Base-by-base conservation (phyloP, 2,888 invertebrate species). In the Trimorus sp. region DNA sequence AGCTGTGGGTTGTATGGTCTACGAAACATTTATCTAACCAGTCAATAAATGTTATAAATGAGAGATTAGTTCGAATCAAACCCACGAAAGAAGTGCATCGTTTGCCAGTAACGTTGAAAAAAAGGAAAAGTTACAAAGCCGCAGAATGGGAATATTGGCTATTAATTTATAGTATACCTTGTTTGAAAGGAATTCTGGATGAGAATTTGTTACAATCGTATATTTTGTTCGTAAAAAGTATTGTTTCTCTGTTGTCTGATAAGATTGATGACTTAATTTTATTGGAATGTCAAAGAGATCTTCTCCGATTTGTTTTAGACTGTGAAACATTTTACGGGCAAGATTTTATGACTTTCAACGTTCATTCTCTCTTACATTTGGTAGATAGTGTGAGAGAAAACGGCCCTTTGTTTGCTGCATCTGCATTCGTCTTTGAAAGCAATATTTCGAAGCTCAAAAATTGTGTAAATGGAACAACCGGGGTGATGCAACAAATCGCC, bases 401-500 rank as follows among this genome's bases (percentile, higher is more conserved):
- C 59, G 84, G 83, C 8, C 85, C 83, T 48, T 37, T 84, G 14
- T 85, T 70, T 79, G 68, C 78, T 9, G 74, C 78, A 14, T 85
- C 84, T 7, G 75, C 82, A 12, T 83, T 70, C 51, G 66, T 71
- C 11, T 85, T 81, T 59, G 83, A 85, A 56, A 75, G 66, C 54
- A 40, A 65, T 48, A 71, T 78, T n/a, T 59, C 45, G 7, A 12
- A 14, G 40, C 63, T 73, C 0, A 76, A 81, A 63, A 54, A 81
- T n/a, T 51, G 36, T 14, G 48, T 81, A 7, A 70, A 69, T 54
- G 62, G 76, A 0, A 26, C 76, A 38, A 69, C 38, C 51, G 71
- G 66, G 26, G 54, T 81, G n/a, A 58, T 60, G 14, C 59, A 76
- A 51, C 81, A 81, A 68, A 56, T 76, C 14, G 60, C 60, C 3